Conservation (phyloP, 2,888 invertebrate species). For the Amphipyra berbera region DNA sequence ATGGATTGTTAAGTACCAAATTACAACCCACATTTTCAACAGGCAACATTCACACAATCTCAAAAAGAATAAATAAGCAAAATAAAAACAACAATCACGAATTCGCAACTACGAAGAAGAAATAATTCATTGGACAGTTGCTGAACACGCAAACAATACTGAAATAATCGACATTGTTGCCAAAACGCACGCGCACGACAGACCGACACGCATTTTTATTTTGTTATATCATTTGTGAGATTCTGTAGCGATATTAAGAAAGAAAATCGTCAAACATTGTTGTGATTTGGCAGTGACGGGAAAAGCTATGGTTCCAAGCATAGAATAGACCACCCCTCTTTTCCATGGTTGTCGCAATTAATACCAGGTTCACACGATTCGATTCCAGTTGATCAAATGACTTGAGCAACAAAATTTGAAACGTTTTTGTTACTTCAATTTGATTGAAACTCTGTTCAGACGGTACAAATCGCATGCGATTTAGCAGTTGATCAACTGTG, state of each 20-base stretch:
- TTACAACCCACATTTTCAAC: neutral
- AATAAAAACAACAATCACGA: slow-evolving; percentile 20
- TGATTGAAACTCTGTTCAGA: no score
- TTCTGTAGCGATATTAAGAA: slow-evolving; percentile 10
- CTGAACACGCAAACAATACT: slow-evolving; percentile 43
- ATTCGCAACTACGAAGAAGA: slow-evolving; percentile 18
- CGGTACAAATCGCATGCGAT: no score
- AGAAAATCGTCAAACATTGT: slow-evolving; percentile 10
- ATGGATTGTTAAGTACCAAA: neutral
- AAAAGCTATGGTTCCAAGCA: no score
- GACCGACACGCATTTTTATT: slow-evolving; percentile 26
- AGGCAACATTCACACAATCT: slow-evolving; percentile 6
- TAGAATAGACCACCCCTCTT: no score
- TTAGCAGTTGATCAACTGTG: no score
- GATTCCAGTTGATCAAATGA: no score
- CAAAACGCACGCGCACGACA: slow-evolving; percentile 47
- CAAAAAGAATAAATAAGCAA: neutral
- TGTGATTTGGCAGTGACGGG: neutral
- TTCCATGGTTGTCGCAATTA: no score
- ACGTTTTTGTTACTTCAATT: no score
- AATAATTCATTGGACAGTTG: slow-evolving; percentile 36
- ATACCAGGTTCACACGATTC: no score
- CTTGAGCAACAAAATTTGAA: no score
- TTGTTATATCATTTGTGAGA: slow-evolving; percentile 3
- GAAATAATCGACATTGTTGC: slow-evolving; percentile 43